These are phyloP conservation scores for Noctilio leporinus DNA, from an alignment of 2,113 vertebrate species.

Conservation along the genomic window DNA sequence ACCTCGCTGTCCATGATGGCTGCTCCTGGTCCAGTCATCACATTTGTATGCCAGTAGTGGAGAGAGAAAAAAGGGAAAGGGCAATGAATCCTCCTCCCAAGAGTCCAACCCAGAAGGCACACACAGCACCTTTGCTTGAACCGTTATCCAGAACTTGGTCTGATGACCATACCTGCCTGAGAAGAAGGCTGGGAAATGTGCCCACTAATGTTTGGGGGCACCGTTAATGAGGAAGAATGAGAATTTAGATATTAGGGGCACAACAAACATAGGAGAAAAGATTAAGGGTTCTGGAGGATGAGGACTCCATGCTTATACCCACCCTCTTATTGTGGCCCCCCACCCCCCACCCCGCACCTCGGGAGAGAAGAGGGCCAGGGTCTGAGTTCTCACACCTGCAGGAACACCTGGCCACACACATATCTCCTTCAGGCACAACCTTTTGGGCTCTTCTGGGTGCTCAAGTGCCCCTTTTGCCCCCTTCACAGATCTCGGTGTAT, in stretches of 20 bases:
- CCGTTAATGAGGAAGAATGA: neutral
- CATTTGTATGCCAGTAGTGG: neutral
- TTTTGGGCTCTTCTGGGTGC: neutral
- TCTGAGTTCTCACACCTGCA: neutral
- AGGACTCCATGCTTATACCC: neutral
- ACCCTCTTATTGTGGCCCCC: neutral
- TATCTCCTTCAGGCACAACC: neutral
- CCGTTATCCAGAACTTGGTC: neutral
- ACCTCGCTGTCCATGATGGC: rapidly evolving
- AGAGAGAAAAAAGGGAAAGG: neutral
- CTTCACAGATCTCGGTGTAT: neutral
- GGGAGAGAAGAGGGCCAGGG: neutral
- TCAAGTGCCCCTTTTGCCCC: neutral
- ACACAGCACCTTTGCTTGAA: too few relatives aligned
- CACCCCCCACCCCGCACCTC: neutral
- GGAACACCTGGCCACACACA: neutral
- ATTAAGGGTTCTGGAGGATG: neutral
- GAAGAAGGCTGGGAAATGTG: neutral
- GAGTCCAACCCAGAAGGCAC: neutral
- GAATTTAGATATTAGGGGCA: neutral
- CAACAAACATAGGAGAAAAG: neutral
- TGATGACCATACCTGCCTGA: rapidly evolving
- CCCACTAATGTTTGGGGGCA: neutral
- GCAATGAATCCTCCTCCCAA: too few relatives aligned
- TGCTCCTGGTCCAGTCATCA: neutral